Base-by-base conservation (phyloP, 2,797 vertebrate genomes). In the Anguilla obscura region DNA sequence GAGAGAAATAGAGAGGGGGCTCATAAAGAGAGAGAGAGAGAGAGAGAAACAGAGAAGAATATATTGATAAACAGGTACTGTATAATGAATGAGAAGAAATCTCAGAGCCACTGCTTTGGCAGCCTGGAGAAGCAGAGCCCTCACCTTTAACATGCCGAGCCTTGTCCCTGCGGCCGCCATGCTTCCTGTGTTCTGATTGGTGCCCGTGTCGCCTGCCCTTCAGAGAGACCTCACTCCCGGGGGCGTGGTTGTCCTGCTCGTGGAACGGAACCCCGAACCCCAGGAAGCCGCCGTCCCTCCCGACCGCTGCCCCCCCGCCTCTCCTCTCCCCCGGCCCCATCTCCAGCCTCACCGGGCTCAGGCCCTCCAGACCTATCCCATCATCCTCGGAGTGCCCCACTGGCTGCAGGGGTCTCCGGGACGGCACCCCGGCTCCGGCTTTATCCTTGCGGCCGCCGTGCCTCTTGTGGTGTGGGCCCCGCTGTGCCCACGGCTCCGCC, bases 131-230 rank as follows among this genome's bases (percentile, higher is more conserved):
- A 27, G 24, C 50, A 30, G 48, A 54, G 60, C 10, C 52, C 52
- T 80, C 95, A 99, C 98, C 98, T 97, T 96, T 94, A 85, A 94
- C 95, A 5, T 95, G 96, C 8, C 95, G 96, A 33, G 93, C 92
- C 89, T 96, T 97, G 86, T 98, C 97, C 86, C 96, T 96, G 79
- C 96, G 96, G 86, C 94, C 89, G 56, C 94, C 95, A 10, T 96
- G 95, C 4, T 95, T 96, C 91, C 94, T 96, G 79, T 96, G 95
- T 24, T 97, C 96, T 69, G 95, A 93, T 87, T 93, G 92, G 24
- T 93, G 93, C 5, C 87, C 52, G 24, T 58, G 87, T 10, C 96
- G 97, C 92, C 94, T 96, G 3, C 94, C 95, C 89, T 96, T 97
- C 60, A 91, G 93, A 1, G 91, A 91, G 5, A 87, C 69, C 89